A percentile compares a stretch with the other conserved stretches of the same genome.
These are phyloP conservation scores for Thymelicus acteon DNA, from an alignment of 2,888 invertebrate genomes.

Conservation along the genomic window DNA sequence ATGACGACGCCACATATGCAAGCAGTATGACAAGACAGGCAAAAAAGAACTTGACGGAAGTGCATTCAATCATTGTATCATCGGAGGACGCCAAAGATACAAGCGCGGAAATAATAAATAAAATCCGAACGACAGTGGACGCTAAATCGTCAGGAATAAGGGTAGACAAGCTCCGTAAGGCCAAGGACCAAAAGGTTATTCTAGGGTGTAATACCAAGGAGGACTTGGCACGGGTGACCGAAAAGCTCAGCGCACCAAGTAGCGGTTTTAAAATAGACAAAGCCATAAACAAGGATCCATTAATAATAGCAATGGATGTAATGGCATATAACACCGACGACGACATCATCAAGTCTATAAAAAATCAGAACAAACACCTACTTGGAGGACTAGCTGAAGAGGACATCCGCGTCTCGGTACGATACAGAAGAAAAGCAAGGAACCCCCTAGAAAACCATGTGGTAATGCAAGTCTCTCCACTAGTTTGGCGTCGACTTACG, in stretches of 20 bases:
- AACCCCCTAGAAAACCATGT: conserved; percentile 16
- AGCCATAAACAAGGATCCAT: conserved; percentile 20
- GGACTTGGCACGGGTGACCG: neutral
- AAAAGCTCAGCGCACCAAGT: conserved; percentile 15
- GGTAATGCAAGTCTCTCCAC: too few relatives aligned
- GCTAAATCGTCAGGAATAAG: neutral
- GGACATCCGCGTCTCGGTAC: conserved; percentile 6
- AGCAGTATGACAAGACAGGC: too few relatives aligned
- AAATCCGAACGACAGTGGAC: neutral
- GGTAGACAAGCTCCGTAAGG: conserved; percentile 25
- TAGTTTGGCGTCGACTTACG: too few relatives aligned
- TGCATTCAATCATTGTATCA: neutral
- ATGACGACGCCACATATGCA: too few relatives aligned
- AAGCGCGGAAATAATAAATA: neutral
- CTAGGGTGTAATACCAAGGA: conserved; percentile 34
- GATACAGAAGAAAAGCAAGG: conserved; percentile 18
- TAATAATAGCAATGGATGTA: conserved; percentile 28
- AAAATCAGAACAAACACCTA: conserved; percentile 28
- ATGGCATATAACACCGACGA: conserved; percentile 21
- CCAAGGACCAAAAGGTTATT: conserved; percentile 37
- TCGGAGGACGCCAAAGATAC: neutral
- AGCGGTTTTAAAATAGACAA: conserved; percentile 3
- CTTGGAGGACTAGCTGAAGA: conserved; percentile 7
- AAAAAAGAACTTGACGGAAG: too few relatives aligned
- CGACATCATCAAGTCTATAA: conserved; percentile 1